Conservation (phyloP, 2,888 invertebrate genomes). For the Leucoptera coffeella region DNA sequence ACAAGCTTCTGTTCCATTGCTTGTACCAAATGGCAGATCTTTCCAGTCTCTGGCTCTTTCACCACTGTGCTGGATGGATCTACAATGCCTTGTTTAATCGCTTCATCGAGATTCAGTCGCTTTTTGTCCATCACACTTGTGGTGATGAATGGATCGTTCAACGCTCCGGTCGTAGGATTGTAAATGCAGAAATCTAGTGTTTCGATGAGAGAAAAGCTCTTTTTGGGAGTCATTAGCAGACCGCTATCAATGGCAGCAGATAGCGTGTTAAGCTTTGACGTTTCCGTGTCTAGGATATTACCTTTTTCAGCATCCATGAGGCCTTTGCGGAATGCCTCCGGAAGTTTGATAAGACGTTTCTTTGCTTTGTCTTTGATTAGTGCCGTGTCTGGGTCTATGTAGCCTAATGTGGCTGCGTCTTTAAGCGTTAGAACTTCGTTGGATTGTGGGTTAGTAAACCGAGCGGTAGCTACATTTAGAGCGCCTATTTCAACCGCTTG, state of each 20-base stretch:
- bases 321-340: slow-evolving; percentile 81
- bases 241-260: slow-evolving; percentile 70
- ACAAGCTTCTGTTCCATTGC: slow-evolving; percentile 69
- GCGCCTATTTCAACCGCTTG: slow-evolving; percentile 70
- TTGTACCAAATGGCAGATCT: slow-evolving; percentile 67
- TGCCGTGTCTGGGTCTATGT: slow-evolving; percentile 80
- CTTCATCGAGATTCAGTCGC: slow-evolving; percentile 68
- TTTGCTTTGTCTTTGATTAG: slow-evolving; percentile 80
- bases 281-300: slow-evolving; percentile 75
- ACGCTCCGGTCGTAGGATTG: slow-evolving; percentile 75
- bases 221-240: slow-evolving; percentile 71
- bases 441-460: slow-evolving; percentile 66
- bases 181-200: slow-evolving; percentile 76
- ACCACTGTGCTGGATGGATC: slow-evolving; percentile 83
- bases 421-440: slow-evolving; percentile 64
- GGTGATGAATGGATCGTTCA: slow-evolving; percentile 75
- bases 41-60: slow-evolving; percentile 71
- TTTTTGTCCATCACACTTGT: slow-evolving; percentile 66
- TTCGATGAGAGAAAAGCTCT: slow-evolving; percentile 74
- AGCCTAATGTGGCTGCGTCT: slow-evolving; percentile 71
- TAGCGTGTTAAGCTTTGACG: slow-evolving; percentile 72
- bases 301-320: slow-evolving; percentile 83
- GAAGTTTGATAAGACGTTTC: slow-evolving; percentile 71
- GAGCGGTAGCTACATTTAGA: slow-evolving; percentile 66
- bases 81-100: slow-evolving; percentile 69